Base-by-base conservation (phyloP, 2,888 invertebrate genomes). In the Agriopis marginaria region DNA sequence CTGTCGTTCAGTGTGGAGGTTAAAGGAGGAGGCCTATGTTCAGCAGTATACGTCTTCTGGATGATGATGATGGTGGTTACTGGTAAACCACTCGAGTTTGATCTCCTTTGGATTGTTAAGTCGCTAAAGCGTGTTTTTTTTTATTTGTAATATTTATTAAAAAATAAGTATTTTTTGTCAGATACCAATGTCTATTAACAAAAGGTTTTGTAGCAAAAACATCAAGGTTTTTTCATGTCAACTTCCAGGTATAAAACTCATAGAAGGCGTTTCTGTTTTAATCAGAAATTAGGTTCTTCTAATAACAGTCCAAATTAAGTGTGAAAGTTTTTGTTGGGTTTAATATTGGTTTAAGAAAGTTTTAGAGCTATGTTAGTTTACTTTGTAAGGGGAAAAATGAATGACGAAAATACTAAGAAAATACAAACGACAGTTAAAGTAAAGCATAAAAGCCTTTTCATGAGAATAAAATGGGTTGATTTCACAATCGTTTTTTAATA, bases 231-330 rank as follows among this genome's bases (percentile, higher is more conserved):
- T 67, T 50, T 83, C 84, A 32, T 32, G 32, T 32, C 32, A 5
- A 32, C 4, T 32, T 32, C 32, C 32, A 32, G 32, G 32, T 85
- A 87, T 81, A 77, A 83, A 82, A 45, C 45, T 81, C 75, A 78
- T 84, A 85, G 82, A 83, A 79, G 82, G 81, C 81, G 86, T 82
- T 71, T 83, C 83, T 89, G 85, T 90, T 89, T 90, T 89, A 89
- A 88, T 89, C 89, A 81, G 70, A 82, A 87, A 86, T 85, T 87
- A 83, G 77, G 78, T 81, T 78, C 85, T 83, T 81, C 79, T 84
- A 84, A 87, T 87, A 89, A 86, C 81, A 80, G 78, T 73, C 77
- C 72, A 82, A 86, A 89, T 87, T 85, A 84, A 86, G 90, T 89
- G 90, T 85, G 88, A 91, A 87, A 75, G 79, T 80, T 86, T 89